These are phyloP conservation scores for Pristionchus fissidentatus DNA, from an alignment of 2,888 invertebrate species.

Conservation along the genomic window DNA sequence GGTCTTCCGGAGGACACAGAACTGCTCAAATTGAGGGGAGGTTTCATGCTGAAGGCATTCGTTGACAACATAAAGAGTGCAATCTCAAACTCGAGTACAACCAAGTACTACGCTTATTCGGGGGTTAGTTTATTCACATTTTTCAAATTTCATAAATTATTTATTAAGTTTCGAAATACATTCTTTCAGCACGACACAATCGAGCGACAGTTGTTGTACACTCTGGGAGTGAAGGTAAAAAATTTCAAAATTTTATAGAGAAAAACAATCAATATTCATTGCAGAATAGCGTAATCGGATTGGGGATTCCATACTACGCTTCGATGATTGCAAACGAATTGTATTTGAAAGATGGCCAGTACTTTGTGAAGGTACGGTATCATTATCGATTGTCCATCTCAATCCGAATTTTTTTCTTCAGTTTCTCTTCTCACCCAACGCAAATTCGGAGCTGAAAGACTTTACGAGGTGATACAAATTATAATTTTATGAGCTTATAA, in stretches of 20 bases:
- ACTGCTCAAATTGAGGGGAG: slow-evolving; percentile 49
- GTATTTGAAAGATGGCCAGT: slow-evolving; percentile 16
- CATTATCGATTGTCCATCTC: neutral
- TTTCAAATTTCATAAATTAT: neutral
- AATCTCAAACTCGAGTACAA: slow-evolving; percentile 4
- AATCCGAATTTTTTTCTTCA: neutral
- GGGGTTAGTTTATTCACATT: neutral
- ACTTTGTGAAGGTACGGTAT: neutral
- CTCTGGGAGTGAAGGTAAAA: slow-evolving; percentile 5
- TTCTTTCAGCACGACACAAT: slow-evolving; percentile 38
- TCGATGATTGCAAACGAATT: slow-evolving; percentile 20
- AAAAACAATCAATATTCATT: neutral
- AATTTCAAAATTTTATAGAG: too few species aligned
- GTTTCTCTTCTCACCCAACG: slow-evolving; percentile 24
- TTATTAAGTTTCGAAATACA: neutral
- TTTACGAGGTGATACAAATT: neutral
- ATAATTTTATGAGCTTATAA: too few species aligned
- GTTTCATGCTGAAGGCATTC: slow-evolving; percentile 51
- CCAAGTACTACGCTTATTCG: slow-evolving; percentile 5
- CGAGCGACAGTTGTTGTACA: neutral
- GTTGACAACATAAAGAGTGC: slow-evolving; percentile 47
- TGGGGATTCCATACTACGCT: slow-evolving; percentile 28
- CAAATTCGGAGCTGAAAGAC: slow-evolving; percentile 13
- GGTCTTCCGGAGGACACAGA: slow-evolving; percentile 50
- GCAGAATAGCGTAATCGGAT: neutral